phyloP scores from a whole-genome alignment of 2,113 vertebrate species.

The Lepidothrix coronata region DNA sequence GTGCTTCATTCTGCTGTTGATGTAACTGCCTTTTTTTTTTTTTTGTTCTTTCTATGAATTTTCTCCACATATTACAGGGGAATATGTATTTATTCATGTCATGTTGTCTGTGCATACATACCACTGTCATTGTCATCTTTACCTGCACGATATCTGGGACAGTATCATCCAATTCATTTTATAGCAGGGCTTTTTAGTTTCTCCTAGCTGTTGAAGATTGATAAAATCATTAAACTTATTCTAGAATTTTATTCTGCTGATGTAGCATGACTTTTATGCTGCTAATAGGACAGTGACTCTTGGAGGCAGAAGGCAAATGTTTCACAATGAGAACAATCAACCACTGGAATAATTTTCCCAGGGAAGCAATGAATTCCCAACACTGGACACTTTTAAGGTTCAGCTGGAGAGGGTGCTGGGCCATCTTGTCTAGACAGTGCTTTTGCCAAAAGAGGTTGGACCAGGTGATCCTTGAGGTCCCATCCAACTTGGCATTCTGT shows the following conservation, averaged over 20 bases:
- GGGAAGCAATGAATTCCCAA: neutral
- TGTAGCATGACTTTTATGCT: neutral
- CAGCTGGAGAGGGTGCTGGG: neutral
- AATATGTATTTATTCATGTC: neutral
- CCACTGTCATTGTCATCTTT: accelerated
- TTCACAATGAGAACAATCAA: accelerated
- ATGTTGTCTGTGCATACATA: neutral
- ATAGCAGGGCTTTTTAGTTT: neutral
- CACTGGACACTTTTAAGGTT: too few relatives aligned
- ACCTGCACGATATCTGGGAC: neutral
- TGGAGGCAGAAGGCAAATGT: too few relatives aligned
- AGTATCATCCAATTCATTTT: neutral
- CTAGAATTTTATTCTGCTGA: neutral
- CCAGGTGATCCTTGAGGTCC: neutral
- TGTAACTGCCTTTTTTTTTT: neutral
- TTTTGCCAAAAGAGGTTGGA: neutral
- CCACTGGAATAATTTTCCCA: neutral
- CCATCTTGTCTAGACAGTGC: neutral
- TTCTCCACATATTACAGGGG: accelerated
- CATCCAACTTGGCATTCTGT: neutral
- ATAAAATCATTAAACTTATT: neutral
- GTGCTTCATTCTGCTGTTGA: neutral
- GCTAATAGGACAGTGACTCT: neutral
- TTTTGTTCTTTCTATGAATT: neutral
- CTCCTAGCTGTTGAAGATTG: neutral